Conservation (phyloP, 2,113 vertebrate species). For the Muntiacus muntjak region DNA sequence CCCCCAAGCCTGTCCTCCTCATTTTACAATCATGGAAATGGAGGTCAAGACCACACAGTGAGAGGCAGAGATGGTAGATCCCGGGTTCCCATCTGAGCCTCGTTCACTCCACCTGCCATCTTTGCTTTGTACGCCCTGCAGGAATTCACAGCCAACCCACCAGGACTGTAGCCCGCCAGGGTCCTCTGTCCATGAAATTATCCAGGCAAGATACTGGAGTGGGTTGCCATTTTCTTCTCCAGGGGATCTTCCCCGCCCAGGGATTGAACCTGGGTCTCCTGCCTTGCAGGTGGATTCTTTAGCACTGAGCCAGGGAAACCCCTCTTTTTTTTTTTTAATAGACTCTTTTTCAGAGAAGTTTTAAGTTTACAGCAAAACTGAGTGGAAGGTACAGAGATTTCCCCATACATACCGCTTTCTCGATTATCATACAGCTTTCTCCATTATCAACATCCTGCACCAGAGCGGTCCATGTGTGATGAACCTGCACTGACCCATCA, state of each 20-base stretch:
- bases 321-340: neutral
- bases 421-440: neutral
- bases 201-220: neutral
- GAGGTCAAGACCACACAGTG: neutral
- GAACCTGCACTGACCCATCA: neutral
- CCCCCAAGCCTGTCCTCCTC: neutral
- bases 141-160: neutral
- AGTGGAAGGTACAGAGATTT: neutral
- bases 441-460: neutral
- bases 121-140: neutral
- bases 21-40: neutral
- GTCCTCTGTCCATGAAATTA: neutral
- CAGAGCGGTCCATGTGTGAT: neutral
- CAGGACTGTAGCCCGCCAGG: neutral
- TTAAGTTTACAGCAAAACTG: neutral
- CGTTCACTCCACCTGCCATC: too few relatives aligned
- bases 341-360: neutral
- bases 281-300: neutral
- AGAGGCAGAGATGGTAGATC: neutral
- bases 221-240: neutral
- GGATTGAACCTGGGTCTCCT: neutral
- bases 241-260: neutral
- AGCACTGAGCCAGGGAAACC: neutral
- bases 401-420: neutral
- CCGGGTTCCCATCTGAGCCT: neutral